phyloP scores from a whole-genome alignment of 1,140 invertebrate species.

The Drosophila navojoa region DNA sequence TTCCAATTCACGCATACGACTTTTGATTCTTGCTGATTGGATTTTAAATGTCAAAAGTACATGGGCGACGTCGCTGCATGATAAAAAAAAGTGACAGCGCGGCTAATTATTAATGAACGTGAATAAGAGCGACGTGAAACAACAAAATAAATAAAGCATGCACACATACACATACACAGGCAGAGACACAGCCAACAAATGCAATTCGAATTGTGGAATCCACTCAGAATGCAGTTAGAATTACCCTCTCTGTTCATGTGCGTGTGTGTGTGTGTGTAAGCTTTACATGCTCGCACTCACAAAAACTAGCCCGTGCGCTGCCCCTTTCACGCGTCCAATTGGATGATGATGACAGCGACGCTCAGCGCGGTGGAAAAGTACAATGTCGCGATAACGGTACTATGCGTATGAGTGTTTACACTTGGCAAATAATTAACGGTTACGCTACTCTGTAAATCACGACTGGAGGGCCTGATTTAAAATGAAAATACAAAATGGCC shows the following conservation, averaged over 20 bases:
- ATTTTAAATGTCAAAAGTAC: constrained; percentile 72
- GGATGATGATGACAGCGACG: not conserved
- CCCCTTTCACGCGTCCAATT: constrained; percentile 12
- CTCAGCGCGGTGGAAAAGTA: constrained; percentile 59
- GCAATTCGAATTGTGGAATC: constrained; percentile 32
- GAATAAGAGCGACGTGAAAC: constrained; percentile 22
- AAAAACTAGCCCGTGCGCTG: not conserved
- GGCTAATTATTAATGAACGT: constrained; percentile 59
- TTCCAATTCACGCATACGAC: constrained; percentile 26
- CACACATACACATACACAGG: constrained; percentile 3
- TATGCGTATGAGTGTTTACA: constrained; percentile 61
- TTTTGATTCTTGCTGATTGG: constrained; percentile 30
- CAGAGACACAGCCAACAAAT: constrained; percentile 12
- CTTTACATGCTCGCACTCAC: not conserved
- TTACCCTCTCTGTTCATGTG: not conserved
- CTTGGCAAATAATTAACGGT: constrained; percentile 29
- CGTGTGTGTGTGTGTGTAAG: not conserved
- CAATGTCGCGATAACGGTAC: constrained; percentile 64
- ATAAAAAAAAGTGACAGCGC: constrained; percentile 31
- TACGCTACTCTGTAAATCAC: constrained; percentile 42
- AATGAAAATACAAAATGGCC: constrained; percentile 29
- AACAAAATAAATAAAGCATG: not conserved
- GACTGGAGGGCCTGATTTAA: constrained; percentile 32
- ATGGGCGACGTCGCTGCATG: constrained; percentile 20
- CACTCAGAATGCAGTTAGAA: constrained; percentile 21